Evolutionary conservation across 2,797 vertebrate species (phyloP).

Genomic region (Xenopus petersii): DNA sequence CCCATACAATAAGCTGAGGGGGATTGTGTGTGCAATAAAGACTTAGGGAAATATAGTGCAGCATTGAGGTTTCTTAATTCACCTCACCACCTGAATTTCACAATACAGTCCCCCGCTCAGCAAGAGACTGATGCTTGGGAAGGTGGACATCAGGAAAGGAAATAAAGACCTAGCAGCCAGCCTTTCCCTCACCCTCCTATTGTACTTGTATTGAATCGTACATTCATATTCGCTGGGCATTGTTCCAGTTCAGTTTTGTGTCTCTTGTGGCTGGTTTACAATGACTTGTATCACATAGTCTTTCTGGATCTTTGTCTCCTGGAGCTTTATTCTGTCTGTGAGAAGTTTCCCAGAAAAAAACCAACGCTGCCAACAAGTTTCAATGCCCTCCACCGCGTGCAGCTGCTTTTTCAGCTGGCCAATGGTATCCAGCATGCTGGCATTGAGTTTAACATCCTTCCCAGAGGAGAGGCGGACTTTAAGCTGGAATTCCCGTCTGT

Average conservation of each 20-base stretch:
- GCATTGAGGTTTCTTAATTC: constrained; percentile 15
- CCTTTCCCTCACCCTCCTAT: constrained; percentile 25
- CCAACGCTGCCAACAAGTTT: constrained; percentile 84
- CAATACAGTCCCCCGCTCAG: not conserved
- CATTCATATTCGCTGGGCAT: not conserved
- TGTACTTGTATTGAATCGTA: constrained; percentile 2
- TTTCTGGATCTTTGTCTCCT: constrained; percentile 95
- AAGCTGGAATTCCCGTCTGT: constrained; percentile 85
- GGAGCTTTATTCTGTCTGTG: constrained; percentile 88
- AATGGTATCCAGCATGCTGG: constrained; percentile 86
- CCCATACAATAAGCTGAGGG: constrained; percentile 15
- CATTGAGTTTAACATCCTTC: constrained; percentile 84
- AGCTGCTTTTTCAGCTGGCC: constrained; percentile 89
- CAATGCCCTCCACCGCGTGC: constrained; percentile 80
- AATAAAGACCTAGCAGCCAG: constrained; percentile 36
- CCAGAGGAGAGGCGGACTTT: constrained; percentile 88
- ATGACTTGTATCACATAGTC: constrained; percentile 97
- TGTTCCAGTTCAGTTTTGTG: constrained; percentile 58
- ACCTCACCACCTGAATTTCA: not conserved
- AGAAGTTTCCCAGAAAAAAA: constrained; percentile 96
- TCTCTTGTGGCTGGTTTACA: constrained; percentile 74
- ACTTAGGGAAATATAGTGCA: constrained; percentile 32
- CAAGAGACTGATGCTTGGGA: not conserved
- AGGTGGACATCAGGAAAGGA: constrained; percentile 18
- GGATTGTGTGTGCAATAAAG: constrained; percentile 16